Evolutionary conservation across 2,888 invertebrate genomes (phyloP).

Genomic region (Trypoxylon attenuatum): DNA sequence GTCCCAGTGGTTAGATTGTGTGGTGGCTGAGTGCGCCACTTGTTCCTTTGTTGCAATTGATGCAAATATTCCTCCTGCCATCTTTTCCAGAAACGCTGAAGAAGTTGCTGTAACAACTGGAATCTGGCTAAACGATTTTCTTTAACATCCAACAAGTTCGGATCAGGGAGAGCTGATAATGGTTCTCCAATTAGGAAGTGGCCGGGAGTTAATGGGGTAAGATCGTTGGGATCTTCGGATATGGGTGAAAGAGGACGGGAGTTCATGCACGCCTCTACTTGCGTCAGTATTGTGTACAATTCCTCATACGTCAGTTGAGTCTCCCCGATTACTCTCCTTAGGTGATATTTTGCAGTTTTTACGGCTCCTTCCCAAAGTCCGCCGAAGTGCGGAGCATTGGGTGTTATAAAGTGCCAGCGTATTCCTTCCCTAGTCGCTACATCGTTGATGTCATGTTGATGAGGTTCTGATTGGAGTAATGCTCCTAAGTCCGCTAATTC

Average conservation of each 20-base stretch:
- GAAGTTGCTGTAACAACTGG: too few species aligned
- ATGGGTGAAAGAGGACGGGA: constrained; percentile 40
- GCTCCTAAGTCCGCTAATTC: not conserved
- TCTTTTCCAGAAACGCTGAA: too few species aligned
- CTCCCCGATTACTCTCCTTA: constrained; percentile 45
- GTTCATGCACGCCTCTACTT: constrained; percentile 43
- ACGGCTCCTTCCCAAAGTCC: constrained; percentile 2
- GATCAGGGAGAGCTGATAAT: too few species aligned
- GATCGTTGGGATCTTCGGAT: constrained; percentile 42
- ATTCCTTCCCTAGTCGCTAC: not conserved
- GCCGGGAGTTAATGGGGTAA: constrained; percentile 45
- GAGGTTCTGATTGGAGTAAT: too few species aligned
- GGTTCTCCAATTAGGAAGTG: constrained; percentile 34
- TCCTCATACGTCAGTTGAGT: constrained; percentile 52
- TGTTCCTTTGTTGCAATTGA: too few species aligned
- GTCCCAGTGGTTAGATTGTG: too few species aligned
- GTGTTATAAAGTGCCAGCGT: constrained; percentile 9
- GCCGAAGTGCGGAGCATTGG: constrained; percentile 4
- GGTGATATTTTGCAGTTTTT: constrained; percentile 57
- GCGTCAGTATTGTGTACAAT: constrained; percentile 29
- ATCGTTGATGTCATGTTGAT: too few species aligned
- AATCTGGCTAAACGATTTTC: too few species aligned
- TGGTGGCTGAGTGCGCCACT: too few species aligned
- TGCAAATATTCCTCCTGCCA: too few species aligned
- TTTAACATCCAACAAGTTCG: too few species aligned